phyloP scores from a whole-genome alignment of 2,888 invertebrate species.

The Tethea ocularis region DNA sequence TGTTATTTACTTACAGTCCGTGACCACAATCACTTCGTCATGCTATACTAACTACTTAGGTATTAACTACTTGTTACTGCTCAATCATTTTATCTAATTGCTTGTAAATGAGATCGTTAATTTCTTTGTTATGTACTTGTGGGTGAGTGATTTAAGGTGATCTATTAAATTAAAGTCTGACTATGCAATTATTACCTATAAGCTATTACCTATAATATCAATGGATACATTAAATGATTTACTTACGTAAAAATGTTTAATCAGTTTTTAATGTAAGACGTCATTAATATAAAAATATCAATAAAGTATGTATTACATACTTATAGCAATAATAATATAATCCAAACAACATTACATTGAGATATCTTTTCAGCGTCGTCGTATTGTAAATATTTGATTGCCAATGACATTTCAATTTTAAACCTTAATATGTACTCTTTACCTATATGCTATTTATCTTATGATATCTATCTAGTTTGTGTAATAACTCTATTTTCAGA shows the following conservation, averaged over 20 bases:
- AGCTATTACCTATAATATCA: neutral
- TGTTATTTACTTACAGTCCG: conserved; percentile 1
- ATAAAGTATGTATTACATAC: too few relatives aligned
- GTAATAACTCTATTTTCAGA: too few relatives aligned
- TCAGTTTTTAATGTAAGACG: neutral
- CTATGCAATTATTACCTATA: too few relatives aligned
- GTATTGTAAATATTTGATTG: too few relatives aligned
- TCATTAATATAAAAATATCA: too few relatives aligned
- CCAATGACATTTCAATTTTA: too few relatives aligned
- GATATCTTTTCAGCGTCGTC: too few relatives aligned
- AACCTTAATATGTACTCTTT: too few relatives aligned
- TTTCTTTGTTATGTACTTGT: conserved; percentile 8
- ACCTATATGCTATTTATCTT: too few relatives aligned
- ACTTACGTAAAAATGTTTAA: neutral
- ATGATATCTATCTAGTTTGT: too few relatives aligned
- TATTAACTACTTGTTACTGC: conserved; percentile 11
- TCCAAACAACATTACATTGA: too few relatives aligned
- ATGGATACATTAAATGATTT: neutral
- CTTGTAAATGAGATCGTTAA: conserved; percentile 19
- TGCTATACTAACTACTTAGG: neutral
- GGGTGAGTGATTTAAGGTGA: neutral
- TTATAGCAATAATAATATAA: too few relatives aligned
- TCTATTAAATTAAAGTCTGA: neutral
- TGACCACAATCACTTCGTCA: neutral
- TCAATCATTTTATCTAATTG: conserved; percentile 23